Evolutionary conservation across 2,113 vertebrate genomes (phyloP).

Genomic region (Tiliqua scincoides): DNA sequence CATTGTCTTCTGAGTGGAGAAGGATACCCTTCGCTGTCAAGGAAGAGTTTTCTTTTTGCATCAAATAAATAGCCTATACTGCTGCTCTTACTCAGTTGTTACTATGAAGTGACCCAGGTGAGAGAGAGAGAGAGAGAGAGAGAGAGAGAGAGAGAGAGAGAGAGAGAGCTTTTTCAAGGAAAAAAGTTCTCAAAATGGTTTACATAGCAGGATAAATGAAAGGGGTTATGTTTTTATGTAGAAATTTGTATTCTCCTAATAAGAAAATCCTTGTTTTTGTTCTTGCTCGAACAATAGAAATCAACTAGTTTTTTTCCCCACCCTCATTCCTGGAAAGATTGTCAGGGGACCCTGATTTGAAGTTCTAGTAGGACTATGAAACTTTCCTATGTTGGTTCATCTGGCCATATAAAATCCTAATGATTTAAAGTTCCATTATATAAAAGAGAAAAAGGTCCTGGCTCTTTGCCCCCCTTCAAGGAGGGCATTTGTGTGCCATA

Average conservation of each 20-base stretch:
- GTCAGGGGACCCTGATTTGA: background rate
- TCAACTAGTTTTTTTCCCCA: background rate
- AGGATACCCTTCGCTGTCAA: background rate
- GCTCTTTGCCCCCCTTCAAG: background rate
- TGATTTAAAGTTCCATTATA: accelerated
- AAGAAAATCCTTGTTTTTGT: background rate
- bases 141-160: too few species aligned
- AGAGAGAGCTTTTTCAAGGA: too few species aligned
- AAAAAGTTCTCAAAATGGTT: background rate
- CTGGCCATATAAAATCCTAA: background rate
- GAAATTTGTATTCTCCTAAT: background rate
- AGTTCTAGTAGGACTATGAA: background rate
- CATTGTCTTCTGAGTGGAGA: background rate
- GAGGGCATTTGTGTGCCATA: conserved; percentile 9
- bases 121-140: too few species aligned
- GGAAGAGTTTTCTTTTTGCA: background rate
- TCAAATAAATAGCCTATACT: background rate
- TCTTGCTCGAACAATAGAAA: background rate
- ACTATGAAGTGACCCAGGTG: background rate
- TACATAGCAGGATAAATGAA: background rate
- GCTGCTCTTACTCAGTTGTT: background rate
- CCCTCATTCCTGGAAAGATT: background rate
- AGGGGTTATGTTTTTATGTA: background rate
- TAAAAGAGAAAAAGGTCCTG: background rate
- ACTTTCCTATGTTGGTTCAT: background rate